Percentiles rank a stretch among this genome's conserved stretches.
phyloP scores from a whole-genome alignment of 2,113 vertebrate species.

The Hippopotamus amphibius region DNA sequence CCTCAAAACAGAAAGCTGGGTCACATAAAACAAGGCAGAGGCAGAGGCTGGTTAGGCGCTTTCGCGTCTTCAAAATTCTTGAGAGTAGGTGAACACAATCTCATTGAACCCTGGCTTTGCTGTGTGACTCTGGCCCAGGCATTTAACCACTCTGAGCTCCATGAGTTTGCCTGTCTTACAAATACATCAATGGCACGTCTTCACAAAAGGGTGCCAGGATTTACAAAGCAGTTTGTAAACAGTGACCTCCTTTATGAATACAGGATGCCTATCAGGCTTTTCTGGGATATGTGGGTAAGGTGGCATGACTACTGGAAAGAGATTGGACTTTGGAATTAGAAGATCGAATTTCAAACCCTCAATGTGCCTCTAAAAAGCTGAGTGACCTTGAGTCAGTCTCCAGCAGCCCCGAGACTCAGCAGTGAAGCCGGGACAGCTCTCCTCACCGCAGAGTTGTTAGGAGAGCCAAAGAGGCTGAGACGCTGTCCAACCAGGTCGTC shows the following conservation, averaged over 20 bases:
- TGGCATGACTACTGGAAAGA: fast-evolving
- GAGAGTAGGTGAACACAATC: no score
- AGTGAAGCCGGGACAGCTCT: neutral
- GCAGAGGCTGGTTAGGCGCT: neutral
- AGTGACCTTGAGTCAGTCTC: neutral
- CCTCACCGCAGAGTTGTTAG: neutral
- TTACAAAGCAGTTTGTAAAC: neutral
- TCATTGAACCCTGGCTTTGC: neutral
- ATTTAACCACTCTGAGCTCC: neutral
- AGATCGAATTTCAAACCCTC: neutral
- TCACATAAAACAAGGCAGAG: neutral
- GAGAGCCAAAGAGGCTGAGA: neutral
- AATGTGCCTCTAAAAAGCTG: neutral
- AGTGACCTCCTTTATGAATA: neutral
- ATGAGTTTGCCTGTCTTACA: neutral
- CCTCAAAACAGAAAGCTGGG: neutral
- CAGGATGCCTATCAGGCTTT: neutral
- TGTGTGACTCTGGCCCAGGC: neutral
- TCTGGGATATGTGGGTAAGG: neutral
- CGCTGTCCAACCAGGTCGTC: fast-evolving
- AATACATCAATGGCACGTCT: neutral
- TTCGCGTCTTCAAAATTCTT: neutral
- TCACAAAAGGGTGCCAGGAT: neutral
- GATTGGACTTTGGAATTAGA: neutral
- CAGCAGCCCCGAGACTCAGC: neutral